These are phyloP conservation scores for Agriopis leucophaearia DNA, from an alignment of 2,888 invertebrate species.

Conservation along the genomic window DNA sequence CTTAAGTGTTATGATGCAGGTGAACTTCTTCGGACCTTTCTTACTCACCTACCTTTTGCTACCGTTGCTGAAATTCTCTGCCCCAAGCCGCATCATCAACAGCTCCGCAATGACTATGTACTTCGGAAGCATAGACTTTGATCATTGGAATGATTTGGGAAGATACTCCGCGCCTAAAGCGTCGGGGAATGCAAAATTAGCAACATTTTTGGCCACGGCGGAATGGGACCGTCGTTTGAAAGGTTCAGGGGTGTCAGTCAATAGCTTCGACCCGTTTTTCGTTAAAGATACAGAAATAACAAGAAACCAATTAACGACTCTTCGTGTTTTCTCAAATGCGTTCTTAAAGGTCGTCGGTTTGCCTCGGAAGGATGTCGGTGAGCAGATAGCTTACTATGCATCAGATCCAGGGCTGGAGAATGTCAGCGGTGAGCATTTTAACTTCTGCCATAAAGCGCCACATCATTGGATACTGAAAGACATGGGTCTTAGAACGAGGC, in stretches of 20 bases:
- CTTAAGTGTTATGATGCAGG: slow-evolving; percentile 88
- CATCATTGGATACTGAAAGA: slow-evolving; percentile 68
- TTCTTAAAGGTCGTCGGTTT: slow-evolving; percentile 66
- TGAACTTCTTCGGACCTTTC: slow-evolving; percentile 91
- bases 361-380: slow-evolving; percentile 67
- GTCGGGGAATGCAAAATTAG: slow-evolving; percentile 84
- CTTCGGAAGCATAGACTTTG: slow-evolving; percentile 72
- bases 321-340: slow-evolving; percentile 54
- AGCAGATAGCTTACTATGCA: slow-evolving; percentile 68
- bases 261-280: slow-evolving; percentile 86
- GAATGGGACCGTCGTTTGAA: slow-evolving; percentile 85
- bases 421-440: slow-evolving; percentile 68
- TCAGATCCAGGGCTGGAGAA: slow-evolving; percentile 59
- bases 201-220: slow-evolving; percentile 86
- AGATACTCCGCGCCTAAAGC: slow-evolving; percentile 61
- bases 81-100: slow-evolving; percentile 88
- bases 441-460: slow-evolving; percentile 66
- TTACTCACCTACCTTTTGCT: slow-evolving; percentile 89
- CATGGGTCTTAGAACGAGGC: slow-evolving; percentile 53
- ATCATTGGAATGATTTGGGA: slow-evolving; percentile 72
- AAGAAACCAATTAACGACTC: slow-evolving; percentile 57
- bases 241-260: slow-evolving; percentile 88
- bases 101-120: slow-evolving; percentile 87
- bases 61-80: slow-evolving; percentile 80
- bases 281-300: slow-evolving; percentile 68